Percentiles rank a stretch among this genome's conserved stretches.
Evolutionary conservation across 2,113 vertebrate genomes (phyloP).

Genomic region (Sinosuthora webbiana): DNA sequence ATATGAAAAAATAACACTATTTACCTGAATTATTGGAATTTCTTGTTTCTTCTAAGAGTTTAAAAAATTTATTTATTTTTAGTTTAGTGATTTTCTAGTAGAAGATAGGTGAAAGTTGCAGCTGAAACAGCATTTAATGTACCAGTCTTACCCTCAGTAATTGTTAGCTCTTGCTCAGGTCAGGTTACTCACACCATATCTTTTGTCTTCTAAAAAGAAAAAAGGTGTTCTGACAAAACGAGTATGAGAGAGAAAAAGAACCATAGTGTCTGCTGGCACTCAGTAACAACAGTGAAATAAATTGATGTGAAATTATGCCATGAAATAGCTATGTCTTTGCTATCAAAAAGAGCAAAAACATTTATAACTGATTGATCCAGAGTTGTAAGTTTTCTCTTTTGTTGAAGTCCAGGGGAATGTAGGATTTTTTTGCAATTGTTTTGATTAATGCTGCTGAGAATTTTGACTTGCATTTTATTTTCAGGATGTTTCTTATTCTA

Average conservation of each 20-base stretch:
- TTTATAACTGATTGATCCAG: not conserved
- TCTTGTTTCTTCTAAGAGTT: not conserved
- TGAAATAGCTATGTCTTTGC: not conserved
- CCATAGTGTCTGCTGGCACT: not conserved
- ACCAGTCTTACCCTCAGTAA: not conserved
- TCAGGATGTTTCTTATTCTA: not conserved
- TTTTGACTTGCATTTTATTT: not conserved
- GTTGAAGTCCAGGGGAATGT: not conserved
- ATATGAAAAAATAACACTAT: not conserved
- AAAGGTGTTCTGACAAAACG: not conserved
- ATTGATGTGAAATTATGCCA: not conserved
- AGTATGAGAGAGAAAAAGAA: not conserved
- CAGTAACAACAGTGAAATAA: not conserved
- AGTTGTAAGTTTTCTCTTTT: not conserved
- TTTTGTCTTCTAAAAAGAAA: not conserved
- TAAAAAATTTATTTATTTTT: not conserved
- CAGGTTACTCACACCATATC: not conserved
- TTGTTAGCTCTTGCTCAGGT: not conserved
- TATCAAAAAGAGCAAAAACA: not conserved
- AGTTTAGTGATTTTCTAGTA: not conserved
- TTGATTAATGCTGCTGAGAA: not conserved
- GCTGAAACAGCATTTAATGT: not conserved
- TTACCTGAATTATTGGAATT: not conserved
- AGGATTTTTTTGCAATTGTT: not conserved
- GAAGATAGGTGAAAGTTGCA: not conserved